These are phyloP conservation scores for Crypturellus undulatus DNA, from an alignment of 2,113 vertebrate species.

Conservation along the genomic window DNA sequence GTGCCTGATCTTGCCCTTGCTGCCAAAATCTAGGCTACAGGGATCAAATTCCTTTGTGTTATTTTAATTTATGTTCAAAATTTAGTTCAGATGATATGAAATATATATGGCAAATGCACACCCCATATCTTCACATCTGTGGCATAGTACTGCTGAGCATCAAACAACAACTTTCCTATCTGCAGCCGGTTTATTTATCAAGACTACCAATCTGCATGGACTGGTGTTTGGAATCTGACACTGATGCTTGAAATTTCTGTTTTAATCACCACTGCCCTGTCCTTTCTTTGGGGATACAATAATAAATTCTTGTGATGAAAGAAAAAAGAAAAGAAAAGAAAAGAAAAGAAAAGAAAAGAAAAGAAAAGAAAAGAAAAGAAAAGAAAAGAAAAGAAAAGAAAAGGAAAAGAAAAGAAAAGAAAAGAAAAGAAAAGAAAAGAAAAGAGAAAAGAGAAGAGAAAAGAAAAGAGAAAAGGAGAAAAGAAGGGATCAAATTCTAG, in stretches of 20 bases:
- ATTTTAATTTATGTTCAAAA: not conserved
- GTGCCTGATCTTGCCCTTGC: not conserved
- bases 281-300: not conserved
- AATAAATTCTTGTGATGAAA: slow-evolving; percentile 22
- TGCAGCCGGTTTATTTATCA: slow-evolving; percentile 9
- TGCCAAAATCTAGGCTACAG: not conserved
- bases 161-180: not conserved
- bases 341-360: too few relatives aligned
- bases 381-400: not conserved
- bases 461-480: not conserved
- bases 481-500: not conserved
- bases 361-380: too few relatives aligned
- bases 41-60: not conserved
- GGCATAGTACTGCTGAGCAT: not conserved
- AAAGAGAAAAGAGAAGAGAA: too few relatives aligned
- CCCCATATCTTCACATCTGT: not conserved
- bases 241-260: not conserved
- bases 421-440: too few relatives aligned
- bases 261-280: not conserved
- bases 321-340: too few relatives aligned
- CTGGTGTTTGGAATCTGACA: not conserved
- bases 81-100: not conserved
- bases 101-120: not conserved
- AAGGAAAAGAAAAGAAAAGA: not conserved
- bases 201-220: rapidly evolving